Conservation (phyloP, 2,113 vertebrate genomes). For the Hippocampus comes region DNA sequence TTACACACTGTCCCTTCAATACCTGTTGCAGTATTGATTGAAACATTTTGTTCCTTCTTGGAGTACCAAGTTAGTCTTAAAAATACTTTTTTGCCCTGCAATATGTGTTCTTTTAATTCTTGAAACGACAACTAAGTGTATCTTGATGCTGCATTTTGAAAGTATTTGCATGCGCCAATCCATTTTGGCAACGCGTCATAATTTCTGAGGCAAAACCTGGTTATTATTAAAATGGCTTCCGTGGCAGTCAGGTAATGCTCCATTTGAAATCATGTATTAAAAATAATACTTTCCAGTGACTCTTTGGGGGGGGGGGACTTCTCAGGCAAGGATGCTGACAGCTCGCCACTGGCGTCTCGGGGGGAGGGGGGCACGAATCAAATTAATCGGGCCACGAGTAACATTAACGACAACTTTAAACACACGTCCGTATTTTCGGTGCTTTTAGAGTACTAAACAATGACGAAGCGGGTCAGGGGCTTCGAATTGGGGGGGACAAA, state of each 20-base stretch:
- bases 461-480: not conserved
- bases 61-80: too few species aligned
- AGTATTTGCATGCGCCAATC: not conserved
- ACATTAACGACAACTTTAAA: conserved; percentile 4
- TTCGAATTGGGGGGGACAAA: not conserved
- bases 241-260: not conserved
- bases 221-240: not conserved
- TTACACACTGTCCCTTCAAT: too few species aligned
- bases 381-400: not conserved
- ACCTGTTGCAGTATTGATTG: too few species aligned
- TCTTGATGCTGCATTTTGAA: not conserved
- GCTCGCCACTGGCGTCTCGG: conserved; percentile 41
- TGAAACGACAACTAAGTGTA: not conserved
- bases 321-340: conserved; percentile 24
- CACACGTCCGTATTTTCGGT: not conserved
- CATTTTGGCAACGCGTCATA: not conserved
- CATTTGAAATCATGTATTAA: not conserved
- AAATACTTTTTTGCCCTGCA: not conserved
- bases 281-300: not conserved
- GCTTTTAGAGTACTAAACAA: not conserved
- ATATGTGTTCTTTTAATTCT: not conserved
- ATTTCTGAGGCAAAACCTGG: not conserved
- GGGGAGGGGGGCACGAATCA: not conserved
- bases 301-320: not conserved
- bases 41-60: too few species aligned